These are phyloP conservation scores for Trichomalopsis sarcophagae DNA, from an alignment of 1,140 invertebrate species.

Conservation along the genomic window DNA sequence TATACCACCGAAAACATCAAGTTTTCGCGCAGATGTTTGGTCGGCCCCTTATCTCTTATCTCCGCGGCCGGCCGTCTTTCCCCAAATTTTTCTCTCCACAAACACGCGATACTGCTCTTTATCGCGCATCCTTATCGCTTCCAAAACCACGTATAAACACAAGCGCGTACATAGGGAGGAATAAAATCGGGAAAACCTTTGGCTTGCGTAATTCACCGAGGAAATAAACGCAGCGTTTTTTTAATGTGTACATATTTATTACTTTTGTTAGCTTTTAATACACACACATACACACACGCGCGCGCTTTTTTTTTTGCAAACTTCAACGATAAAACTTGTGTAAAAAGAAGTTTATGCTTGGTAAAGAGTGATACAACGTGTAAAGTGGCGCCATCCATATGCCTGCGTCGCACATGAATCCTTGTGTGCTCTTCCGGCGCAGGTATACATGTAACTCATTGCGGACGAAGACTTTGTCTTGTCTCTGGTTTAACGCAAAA, in stretches of 20 bases:
- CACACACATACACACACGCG: neutral
- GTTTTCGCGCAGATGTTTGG: neutral
- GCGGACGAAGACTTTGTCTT: neutral
- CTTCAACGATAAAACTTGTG: slow-evolving; percentile 29
- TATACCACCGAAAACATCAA: neutral
- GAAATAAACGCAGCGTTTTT: neutral
- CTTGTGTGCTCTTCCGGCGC: neutral
- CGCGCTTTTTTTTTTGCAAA: slow-evolving; percentile 10
- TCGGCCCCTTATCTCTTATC: neutral
- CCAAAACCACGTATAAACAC: neutral
- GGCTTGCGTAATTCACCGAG: neutral
- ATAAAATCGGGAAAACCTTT: slow-evolving; percentile 30
- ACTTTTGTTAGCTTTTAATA: neutral
- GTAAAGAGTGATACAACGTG: neutral
- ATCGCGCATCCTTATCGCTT: slow-evolving; percentile 25
- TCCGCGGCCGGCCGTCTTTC: neutral
- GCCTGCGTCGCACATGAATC: neutral
- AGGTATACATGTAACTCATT: neutral
- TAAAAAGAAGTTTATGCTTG: slow-evolving; percentile 33
- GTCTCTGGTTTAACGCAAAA: neutral
- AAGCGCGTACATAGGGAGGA: neutral
- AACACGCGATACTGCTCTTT: slow-evolving; percentile 38
- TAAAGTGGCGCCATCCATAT: slow-evolving; percentile 21
- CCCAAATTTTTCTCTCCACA: slow-evolving; percentile 12
- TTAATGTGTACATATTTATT: slow-evolving; percentile 32